Base-by-base conservation (phyloP, 2,113 vertebrate genomes). In the Poecile atricapillus region DNA sequence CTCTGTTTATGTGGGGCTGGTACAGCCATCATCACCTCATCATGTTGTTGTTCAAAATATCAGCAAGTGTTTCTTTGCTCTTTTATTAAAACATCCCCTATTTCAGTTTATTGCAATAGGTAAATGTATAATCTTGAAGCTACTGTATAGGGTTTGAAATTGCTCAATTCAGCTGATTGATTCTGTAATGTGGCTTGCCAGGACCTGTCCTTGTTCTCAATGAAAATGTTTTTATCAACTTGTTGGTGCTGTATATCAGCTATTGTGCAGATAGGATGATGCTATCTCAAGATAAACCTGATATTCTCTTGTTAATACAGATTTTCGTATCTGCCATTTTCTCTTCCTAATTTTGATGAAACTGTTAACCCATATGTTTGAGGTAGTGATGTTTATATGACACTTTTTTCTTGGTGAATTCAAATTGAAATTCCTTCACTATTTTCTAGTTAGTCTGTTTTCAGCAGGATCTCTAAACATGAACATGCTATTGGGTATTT, bases 141-240 rank as follows among this genome's bases (percentile, higher is more conserved):
- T 44, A 43, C 55, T 55, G 1, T 49, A 17, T 31, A 23, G 14
- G 23, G 15, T 46, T 77, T 69, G 50, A 88, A 85, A 80, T 65
- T 62, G n/a, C 35, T 75, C 27, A 43, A 2, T 69, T 95, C 58
- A 53, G 12, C 28, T 80, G 67, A 85, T 65, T 67, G 55, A 73
- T 74, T 83, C 50, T 46, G 27, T 65, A 74, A 58, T 80, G 23
- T 70, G 31, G 30, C 19, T 96, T 88, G 55, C 35, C 46, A 90
- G 11, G 49, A 86, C 47, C 58, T 80, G 63, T 80, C 86, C 56
- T 92, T 90, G 53, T 77, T 86, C 56, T 80, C 50, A 70, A 47
- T 49, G 58, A 77, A 95, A 95, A 80, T 63, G 18, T 80, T 92
- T 93, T 69, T 80, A 80, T 92, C 94, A 77, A 30, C 21, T 63